Conservation (phyloP, 2,797 vertebrate genomes). For the Hybognathus amarus region DNA sequence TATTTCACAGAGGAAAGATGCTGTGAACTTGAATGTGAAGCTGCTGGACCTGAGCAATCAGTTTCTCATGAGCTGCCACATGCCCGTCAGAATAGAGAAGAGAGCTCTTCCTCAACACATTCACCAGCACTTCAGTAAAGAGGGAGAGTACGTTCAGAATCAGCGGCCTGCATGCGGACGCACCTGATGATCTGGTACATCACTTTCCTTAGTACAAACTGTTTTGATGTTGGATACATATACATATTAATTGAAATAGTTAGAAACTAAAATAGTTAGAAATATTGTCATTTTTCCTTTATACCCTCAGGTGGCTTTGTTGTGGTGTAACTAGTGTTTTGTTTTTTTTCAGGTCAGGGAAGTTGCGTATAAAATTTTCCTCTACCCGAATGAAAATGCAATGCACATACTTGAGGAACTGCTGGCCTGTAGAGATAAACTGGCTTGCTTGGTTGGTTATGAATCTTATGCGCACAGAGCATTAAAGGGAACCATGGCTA, state of each 20-base stretch:
- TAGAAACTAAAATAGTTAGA: not conserved
- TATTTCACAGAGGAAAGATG: slow-evolving; percentile 84
- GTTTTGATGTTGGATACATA: not conserved
- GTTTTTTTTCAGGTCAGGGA: slow-evolving; percentile 85
- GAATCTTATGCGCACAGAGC: slow-evolving; percentile 90
- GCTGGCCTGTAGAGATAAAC: slow-evolving; percentile 83
- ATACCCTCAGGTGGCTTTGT: not conserved
- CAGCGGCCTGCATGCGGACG: slow-evolving; percentile 88
- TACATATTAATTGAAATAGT: not conserved
- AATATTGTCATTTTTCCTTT: too few relatives aligned
- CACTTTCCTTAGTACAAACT: not conserved
- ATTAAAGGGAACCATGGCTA: slow-evolving; percentile 93
- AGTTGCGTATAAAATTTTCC: slow-evolving; percentile 94
- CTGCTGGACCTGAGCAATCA: slow-evolving; percentile 90
- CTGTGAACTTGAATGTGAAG: slow-evolving; percentile 88
- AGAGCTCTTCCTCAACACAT: slow-evolving; percentile 86
- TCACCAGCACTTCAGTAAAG: slow-evolving; percentile 80
- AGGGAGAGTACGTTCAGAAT: slow-evolving; percentile 86
- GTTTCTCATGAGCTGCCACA: slow-evolving; percentile 87
- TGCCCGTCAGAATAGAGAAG: slow-evolving; percentile 88
- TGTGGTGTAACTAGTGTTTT: not conserved
- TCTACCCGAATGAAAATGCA: slow-evolving; percentile 86
- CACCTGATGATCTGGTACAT: slow-evolving; percentile 86
- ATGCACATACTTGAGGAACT: slow-evolving; percentile 87
- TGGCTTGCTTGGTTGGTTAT: slow-evolving; percentile 92